A percentile compares a stretch with the other conserved stretches of the same genome.
These are phyloP conservation scores for Mallotus villosus DNA, from an alignment of 2,797 vertebrate genomes.

Conservation along the genomic window DNA sequence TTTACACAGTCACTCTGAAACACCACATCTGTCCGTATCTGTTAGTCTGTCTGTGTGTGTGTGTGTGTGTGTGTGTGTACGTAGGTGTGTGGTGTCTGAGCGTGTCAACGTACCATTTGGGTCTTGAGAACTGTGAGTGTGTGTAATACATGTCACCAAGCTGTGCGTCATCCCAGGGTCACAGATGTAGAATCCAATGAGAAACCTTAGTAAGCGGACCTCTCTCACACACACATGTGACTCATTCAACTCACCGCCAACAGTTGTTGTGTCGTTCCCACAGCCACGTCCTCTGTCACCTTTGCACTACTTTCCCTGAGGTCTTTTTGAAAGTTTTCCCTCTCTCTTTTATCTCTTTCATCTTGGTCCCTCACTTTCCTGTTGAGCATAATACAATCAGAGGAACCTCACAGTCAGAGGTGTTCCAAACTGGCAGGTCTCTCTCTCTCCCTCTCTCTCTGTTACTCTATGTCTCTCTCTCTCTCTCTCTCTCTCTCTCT, in stretches of 20 bases:
- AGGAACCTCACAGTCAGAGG: constrained; percentile 48
- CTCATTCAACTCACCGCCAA: constrained; percentile 14
- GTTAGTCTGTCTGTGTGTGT: constrained; percentile 10
- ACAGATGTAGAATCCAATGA: not conserved
- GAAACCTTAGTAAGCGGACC: not conserved
- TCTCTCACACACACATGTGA: not conserved
- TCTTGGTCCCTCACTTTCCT: constrained; percentile 34
- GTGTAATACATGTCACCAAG: not conserved
- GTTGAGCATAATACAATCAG: constrained; percentile 46
- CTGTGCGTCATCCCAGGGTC: not conserved
- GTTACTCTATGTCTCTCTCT: constrained; percentile 54
- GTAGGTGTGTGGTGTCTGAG: not conserved
- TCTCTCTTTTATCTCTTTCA: constrained; percentile 4
- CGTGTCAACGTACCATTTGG: not conserved
- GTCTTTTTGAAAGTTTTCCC: constrained; percentile 2
- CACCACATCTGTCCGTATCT: not conserved
- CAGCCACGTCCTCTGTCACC: constrained; percentile 15
- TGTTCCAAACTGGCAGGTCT: constrained; percentile 28
- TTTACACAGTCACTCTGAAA: not conserved
- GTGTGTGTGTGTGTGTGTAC: constrained; percentile 5
- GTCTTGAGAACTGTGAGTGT: not conserved
- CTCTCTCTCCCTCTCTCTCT: constrained; percentile 13
- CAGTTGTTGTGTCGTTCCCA: constrained; percentile 6
- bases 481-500: constrained; percentile 54
- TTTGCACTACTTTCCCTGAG: constrained; percentile 22